Conservation (phyloP, 2,888 invertebrate genomes). For the Taenaris catops region DNA sequence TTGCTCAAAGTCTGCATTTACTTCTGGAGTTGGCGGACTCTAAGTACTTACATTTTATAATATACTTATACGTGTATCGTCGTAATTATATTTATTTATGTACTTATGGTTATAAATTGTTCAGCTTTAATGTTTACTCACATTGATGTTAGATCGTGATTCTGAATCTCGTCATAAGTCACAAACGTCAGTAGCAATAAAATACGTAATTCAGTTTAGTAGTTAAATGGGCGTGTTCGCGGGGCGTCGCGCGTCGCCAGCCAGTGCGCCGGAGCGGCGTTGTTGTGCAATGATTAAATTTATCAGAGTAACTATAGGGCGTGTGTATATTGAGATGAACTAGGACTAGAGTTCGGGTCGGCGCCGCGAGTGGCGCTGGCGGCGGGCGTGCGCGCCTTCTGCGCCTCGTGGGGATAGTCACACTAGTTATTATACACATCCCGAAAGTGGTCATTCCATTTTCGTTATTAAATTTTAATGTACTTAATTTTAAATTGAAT, state of each 20-base stretch:
- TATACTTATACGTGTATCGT: conserved; percentile 57
- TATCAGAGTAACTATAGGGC: conserved; percentile 36
- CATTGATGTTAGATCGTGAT: conserved; percentile 78
- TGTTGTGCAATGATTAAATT: conserved; percentile 55
- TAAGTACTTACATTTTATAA: conserved; percentile 55
- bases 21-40: conserved; percentile 47
- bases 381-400: conserved; percentile 25
- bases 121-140: conserved; percentile 79
- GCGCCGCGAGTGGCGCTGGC: conserved; percentile 21
- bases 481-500: conserved; percentile 73
- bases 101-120: conserved; percentile 73
- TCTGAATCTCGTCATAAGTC: conserved; percentile 80
- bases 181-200: conserved; percentile 77
- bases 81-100: conserved; percentile 71
- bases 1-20: conserved; percentile 68
- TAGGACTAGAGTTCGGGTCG: not conserved
- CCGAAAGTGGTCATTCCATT: conserved; percentile 74
- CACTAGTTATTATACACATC: conserved; percentile 70
- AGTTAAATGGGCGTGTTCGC: conserved; percentile 44
- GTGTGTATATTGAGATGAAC: conserved; percentile 27
- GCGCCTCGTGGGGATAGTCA: conserved; percentile 54
- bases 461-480: conserved; percentile 68
- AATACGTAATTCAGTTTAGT: conserved; percentile 62
- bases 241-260: conserved; percentile 37
- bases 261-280: conserved; percentile 30